phyloP scores from a whole-genome alignment of 2,797 vertebrate genomes.

The Fringilla coelebs region DNA sequence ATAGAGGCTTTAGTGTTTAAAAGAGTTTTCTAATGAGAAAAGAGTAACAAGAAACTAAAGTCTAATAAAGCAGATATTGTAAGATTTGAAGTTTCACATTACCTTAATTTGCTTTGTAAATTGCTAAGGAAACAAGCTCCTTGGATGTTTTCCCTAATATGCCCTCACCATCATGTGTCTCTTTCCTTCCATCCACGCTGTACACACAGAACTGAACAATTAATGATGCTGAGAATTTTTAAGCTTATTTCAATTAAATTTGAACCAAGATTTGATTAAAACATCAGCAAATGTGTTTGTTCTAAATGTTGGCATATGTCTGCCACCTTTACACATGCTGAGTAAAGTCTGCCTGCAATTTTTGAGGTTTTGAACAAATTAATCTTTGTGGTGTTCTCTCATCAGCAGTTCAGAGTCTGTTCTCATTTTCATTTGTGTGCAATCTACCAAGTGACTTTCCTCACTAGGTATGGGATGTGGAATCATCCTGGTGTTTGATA shows the following conservation, averaged over 20 bases:
- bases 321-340: conserved; percentile 16
- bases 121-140: conserved; percentile 19
- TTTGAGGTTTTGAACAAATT: background rate
- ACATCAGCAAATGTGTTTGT: background rate
- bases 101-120: conserved; percentile 56
- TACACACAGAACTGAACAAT: background rate
- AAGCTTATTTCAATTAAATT: conserved; percentile 8
- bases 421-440: background rate
- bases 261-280: conserved; percentile 1
- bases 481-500: background rate
- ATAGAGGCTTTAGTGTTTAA: conserved; percentile 53
- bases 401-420: background rate
- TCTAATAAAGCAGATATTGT: conserved; percentile 55
- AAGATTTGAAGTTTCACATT: conserved; percentile 47
- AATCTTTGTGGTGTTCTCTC: background rate
- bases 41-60: conserved; percentile 56
- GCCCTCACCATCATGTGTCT: background rate
- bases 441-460: rapidly evolving
- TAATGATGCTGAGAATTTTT: background rate
- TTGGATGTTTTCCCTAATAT: background rate
- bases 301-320: background rate
- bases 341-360: background rate
- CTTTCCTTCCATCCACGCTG: background rate
- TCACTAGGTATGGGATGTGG: background rate
- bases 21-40: conserved; percentile 47